Evolutionary conservation across 2,888 invertebrate species (phyloP).

Genomic region (Sarcophaga carnaria): DNA sequence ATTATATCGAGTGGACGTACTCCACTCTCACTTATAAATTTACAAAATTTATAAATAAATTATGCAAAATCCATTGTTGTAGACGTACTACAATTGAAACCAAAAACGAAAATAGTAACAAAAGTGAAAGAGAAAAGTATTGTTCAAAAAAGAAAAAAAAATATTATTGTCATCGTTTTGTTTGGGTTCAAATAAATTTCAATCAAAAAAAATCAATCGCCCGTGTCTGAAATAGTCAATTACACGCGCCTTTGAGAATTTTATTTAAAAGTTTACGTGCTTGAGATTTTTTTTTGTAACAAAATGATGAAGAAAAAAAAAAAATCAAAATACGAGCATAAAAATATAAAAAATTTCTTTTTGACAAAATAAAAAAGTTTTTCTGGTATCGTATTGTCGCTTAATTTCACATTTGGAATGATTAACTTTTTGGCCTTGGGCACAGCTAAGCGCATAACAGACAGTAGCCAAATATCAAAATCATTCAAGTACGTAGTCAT

Average conservation of each 20-base stretch:
- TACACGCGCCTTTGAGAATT: slow-evolving; percentile 5
- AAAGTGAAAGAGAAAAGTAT: slow-evolving; percentile 50
- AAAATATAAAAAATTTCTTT: background rate
- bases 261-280: background rate
- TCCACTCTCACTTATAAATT: slow-evolving; percentile 28
- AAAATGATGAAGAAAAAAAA: background rate
- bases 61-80: slow-evolving; percentile 24
- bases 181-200: background rate
- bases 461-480: background rate
- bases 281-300: background rate
- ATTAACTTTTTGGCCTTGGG: slow-evolving; percentile 41
- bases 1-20: background rate
- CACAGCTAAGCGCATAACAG: background rate
- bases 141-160: slow-evolving; percentile 5
- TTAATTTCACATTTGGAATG: slow-evolving; percentile 37
- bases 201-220: slow-evolving; percentile 17
- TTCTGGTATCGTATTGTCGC: slow-evolving; percentile 1
- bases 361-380: background rate
- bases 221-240: slow-evolving; percentile 52
- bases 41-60: slow-evolving; percentile 25
- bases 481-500: background rate
- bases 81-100: too few species aligned
- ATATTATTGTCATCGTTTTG: slow-evolving; percentile 12
- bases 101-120: background rate
- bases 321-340: background rate